These are phyloP conservation scores for Caretta caretta DNA, from an alignment of 2,113 vertebrate genomes.

Conservation along the genomic window DNA sequence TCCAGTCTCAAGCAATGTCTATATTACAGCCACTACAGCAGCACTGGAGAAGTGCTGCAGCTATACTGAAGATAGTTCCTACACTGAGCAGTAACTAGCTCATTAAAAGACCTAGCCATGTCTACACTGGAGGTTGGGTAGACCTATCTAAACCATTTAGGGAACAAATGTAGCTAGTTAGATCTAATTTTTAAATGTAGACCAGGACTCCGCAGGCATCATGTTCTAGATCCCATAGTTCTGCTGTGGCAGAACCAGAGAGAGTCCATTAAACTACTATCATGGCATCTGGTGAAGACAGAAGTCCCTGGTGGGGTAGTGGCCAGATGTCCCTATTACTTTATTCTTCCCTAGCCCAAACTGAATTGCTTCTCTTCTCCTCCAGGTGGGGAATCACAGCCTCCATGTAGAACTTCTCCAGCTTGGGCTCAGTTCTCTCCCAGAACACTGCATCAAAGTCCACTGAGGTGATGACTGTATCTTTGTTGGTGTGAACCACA, in stretches of 20 bases:
- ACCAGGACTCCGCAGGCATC: not conserved
- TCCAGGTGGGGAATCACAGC: slow-evolving; percentile 78
- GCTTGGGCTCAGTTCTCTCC: slow-evolving; percentile 73
- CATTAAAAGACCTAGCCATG: not conserved
- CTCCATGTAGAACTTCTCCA: slow-evolving; percentile 82
- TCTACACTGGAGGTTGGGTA: too few relatives aligned
- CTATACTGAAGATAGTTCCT: not conserved
- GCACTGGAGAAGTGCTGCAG: too few relatives aligned
- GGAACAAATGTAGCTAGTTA: not conserved
- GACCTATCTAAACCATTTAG: not conserved
- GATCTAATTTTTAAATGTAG: not conserved
- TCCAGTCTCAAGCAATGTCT: not conserved
- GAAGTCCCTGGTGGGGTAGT: not conserved
- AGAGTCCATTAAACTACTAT: accelerated
- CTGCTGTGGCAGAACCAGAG: accelerated
- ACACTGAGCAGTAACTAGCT: not conserved
- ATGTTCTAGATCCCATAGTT: not conserved
- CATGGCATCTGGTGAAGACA: not conserved
- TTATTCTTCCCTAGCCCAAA: slow-evolving; percentile 71
- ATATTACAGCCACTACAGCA: not conserved
- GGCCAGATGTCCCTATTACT: not conserved
- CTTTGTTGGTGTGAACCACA: slow-evolving; percentile 81
- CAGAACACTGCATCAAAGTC: slow-evolving; percentile 79
- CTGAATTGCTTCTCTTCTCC: not conserved
- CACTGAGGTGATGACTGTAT: slow-evolving; percentile 79